Base-by-base conservation (phyloP, 2,113 vertebrate species). In the Ardeotis arabs region DNA sequence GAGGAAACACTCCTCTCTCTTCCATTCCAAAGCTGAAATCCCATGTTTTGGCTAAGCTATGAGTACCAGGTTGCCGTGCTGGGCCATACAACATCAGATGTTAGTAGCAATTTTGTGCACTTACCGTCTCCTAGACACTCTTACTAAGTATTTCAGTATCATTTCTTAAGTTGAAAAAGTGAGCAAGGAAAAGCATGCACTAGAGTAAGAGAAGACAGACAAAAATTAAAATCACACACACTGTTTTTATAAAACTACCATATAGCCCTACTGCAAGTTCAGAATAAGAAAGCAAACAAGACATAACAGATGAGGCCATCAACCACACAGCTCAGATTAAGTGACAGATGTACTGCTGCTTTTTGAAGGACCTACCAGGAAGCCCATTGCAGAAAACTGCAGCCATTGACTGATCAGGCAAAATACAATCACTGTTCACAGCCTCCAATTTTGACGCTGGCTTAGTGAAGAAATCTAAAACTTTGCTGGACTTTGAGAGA, bases 41-140 rank as follows among this genome's bases (percentile, higher is more conserved):
- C 6, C 31, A 60, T 27, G n/a, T 89, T 67, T 39, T 68, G 39
- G 15, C 47, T 64, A 55, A 81, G 33, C 10, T 47, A 10, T 1
- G 2, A 78, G 31, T 28, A 41, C 28, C 0, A 0, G 3, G 20
- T 55, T 53, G 44, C 23, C 73, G 41, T 47, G 58, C 0, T 39
- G 18, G 10, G 47, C 14, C 69, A 80, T 15, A 14, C 2, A 44
- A 66, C 6, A 31, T 28, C 33, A 74, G 52, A 84, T 1, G 8
- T 25, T 10, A 70, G 33, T 1, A 74, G 49, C 10, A 31, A 45
- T 67, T 91, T 77, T 58, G 6, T 2, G 1, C 14, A 12, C 6
- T 22, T 69, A 69, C 7, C 53, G 10, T 59, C 37, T 76, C 39
- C 53, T 64, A 41, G 8, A 52, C n/a, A 35, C 52, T 62, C 52